Percentiles rank a stretch among this genome's conserved stretches.
Conservation (phyloP, 2,113 vertebrate genomes). For the Neomonachus schauinslandi region DNA sequence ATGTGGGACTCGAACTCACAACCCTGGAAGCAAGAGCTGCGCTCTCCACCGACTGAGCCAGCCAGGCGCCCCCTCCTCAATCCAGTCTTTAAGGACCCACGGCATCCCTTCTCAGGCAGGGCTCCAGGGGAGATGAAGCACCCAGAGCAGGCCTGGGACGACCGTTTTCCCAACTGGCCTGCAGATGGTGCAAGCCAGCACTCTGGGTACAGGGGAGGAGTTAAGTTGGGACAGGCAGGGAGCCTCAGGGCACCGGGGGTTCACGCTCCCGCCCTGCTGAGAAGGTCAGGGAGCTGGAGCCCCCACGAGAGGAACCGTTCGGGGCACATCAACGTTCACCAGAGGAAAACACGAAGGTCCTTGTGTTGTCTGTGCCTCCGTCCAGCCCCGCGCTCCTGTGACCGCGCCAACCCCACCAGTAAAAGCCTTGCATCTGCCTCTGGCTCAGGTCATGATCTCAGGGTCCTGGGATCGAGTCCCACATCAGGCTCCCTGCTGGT, state of each 20-base stretch:
- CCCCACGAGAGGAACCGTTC: fast-evolving
- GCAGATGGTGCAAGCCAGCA: fast-evolving
- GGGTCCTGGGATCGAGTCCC: background rate
- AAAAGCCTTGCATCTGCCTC: too few species aligned
- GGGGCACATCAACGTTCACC: fast-evolving
- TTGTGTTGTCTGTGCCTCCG: background rate
- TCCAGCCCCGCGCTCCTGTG: background rate
- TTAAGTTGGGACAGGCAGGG: fast-evolving
- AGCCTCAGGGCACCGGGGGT: fast-evolving
- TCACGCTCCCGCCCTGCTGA: background rate
- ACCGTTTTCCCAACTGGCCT: fast-evolving
- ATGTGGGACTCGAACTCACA: background rate
- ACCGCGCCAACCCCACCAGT: fast-evolving
- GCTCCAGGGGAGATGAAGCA: fast-evolving
- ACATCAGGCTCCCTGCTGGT: too few species aligned
- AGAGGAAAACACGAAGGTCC: background rate
- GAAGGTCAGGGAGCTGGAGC: background rate
- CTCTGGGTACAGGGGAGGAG: fast-evolving
- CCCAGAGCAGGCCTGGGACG: fast-evolving
- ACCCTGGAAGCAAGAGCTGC: background rate
- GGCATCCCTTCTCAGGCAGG: background rate
- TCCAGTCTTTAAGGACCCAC: fast-evolving
- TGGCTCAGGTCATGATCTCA: too few species aligned
- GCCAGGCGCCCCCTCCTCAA: background rate
- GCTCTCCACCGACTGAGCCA: fast-evolving